These are phyloP conservation scores for Aphelenchoides avenae DNA, from an alignment of 1,140 invertebrate species.

Conservation along the genomic window DNA sequence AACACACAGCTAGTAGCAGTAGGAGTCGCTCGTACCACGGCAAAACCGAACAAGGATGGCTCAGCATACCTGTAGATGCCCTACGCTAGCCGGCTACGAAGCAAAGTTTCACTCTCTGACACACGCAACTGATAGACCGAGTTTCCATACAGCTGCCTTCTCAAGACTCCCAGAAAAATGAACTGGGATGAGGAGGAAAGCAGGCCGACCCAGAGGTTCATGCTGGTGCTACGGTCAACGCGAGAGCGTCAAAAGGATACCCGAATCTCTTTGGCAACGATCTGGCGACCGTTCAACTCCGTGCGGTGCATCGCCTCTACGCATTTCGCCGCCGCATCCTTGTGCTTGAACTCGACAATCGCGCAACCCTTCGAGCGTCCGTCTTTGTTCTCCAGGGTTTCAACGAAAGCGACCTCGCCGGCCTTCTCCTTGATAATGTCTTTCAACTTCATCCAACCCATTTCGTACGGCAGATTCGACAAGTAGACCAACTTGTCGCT, in stretches of 20 bases:
- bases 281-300: constrained; percentile 83
- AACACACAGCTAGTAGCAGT: no score
- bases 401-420: constrained; percentile 78
- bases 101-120: no score
- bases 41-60: no score
- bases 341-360: constrained; percentile 85
- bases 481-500: constrained; percentile 73
- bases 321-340: constrained; percentile 81
- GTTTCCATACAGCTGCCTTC: no score
- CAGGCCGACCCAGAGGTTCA: no score
- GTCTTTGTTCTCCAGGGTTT: constrained; percentile 87
- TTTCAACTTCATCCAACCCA: constrained; percentile 92
- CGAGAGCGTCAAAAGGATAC: constrained; percentile 43
- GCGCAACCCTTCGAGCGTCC: constrained; percentile 90
- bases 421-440: constrained; percentile 78
- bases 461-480: constrained; percentile 95
- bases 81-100: no score
- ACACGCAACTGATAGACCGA: no score
- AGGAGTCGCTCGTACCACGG: no score
- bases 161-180: no score
- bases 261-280: constrained; percentile 86
- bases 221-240: no score
- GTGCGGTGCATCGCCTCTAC: constrained; percentile 90
- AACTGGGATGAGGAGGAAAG: not conserved
- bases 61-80: no score